Evolutionary conservation across 1,140 invertebrate genomes (phyloP).

Genomic region (Luehdorfia chinensis): DNA sequence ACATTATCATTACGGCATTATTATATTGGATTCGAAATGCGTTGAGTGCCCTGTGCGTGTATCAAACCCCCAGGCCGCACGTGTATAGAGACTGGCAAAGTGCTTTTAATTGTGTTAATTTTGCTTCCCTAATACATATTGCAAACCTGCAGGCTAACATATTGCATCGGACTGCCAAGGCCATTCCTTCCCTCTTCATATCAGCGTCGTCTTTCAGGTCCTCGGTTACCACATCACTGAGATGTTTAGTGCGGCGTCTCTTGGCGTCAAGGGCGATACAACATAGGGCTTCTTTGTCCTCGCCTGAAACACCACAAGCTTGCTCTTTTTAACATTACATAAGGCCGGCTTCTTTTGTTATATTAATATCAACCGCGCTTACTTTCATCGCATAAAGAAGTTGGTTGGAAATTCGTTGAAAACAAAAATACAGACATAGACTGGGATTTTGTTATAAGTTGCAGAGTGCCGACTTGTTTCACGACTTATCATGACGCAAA

Average conservation of each 20-base stretch:
- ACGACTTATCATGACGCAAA: too few species aligned
- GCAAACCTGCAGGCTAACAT: slow-evolving; percentile 8
- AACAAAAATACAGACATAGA: too few species aligned
- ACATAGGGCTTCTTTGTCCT: neutral
- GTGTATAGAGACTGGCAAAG: slow-evolving; percentile 7
- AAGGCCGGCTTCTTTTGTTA: too few species aligned
- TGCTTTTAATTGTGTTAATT: slow-evolving; percentile 1
- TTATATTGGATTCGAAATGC: neutral
- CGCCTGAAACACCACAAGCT: neutral
- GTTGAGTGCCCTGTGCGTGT: slow-evolving; percentile 1
- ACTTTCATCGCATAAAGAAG: too few species aligned
- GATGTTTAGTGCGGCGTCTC: neutral
- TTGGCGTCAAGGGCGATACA: neutral
- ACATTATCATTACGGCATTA: too few species aligned
- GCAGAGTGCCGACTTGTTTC: too few species aligned
- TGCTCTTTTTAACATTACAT: neutral
- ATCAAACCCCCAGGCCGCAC: neutral
- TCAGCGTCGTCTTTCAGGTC: neutral
- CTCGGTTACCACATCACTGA: slow-evolving; percentile 2
- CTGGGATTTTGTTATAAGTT: too few species aligned
- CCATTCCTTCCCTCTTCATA: slow-evolving; percentile 1
- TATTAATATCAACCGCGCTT: too few species aligned
- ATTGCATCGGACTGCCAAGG: slow-evolving; percentile 2
- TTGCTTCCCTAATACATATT: slow-evolving; percentile 1
- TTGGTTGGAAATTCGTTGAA: too few species aligned